Evolutionary conservation across 2,113 vertebrate genomes (phyloP).

Genomic region (Phrynocephalus versicolor): DNA sequence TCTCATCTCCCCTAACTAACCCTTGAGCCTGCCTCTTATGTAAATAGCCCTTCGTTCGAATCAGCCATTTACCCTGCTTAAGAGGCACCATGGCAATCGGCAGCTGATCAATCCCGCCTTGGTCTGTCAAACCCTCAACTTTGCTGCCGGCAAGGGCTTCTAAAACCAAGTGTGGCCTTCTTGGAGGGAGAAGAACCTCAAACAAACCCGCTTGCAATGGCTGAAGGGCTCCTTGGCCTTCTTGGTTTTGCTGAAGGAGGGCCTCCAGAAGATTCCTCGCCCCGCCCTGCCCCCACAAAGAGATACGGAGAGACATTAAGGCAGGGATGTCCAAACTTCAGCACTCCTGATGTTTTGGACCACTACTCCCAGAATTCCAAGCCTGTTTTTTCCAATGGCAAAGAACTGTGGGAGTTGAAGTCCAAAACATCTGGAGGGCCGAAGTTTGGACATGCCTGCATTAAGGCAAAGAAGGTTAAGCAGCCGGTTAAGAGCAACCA

Average conservation of each 20-base stretch:
- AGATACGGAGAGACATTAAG: background rate
- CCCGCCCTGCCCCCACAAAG: background rate
- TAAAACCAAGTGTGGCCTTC: constrained; percentile 14
- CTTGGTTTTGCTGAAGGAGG: background rate
- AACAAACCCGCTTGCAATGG: background rate
- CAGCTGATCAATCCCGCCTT: too few relatives aligned
- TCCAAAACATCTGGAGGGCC: too few relatives aligned
- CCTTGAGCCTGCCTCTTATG: constrained; percentile 69
- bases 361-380: too few relatives aligned
- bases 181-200: background rate
- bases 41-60: constrained; percentile 78
- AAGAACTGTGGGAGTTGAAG: too few relatives aligned
- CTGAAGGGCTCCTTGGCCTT: constrained; percentile 14
- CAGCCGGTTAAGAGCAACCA: background rate
- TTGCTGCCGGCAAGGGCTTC: constrained; percentile 44
- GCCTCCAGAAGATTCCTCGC: background rate
- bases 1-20: constrained; percentile 69
- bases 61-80: constrained; percentile 69
- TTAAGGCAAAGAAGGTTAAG: too few relatives aligned
- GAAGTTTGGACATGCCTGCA: too few relatives aligned
- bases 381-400: too few relatives aligned
- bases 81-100: constrained; percentile 75
- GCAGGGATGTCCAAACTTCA: too few relatives aligned
- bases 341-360: too few relatives aligned
- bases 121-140: too few relatives aligned